A percentile compares a stretch with the other conserved stretches of the same genome.
phyloP scores from a whole-genome alignment of 2,113 vertebrate species.

The Crocuta crocuta region DNA sequence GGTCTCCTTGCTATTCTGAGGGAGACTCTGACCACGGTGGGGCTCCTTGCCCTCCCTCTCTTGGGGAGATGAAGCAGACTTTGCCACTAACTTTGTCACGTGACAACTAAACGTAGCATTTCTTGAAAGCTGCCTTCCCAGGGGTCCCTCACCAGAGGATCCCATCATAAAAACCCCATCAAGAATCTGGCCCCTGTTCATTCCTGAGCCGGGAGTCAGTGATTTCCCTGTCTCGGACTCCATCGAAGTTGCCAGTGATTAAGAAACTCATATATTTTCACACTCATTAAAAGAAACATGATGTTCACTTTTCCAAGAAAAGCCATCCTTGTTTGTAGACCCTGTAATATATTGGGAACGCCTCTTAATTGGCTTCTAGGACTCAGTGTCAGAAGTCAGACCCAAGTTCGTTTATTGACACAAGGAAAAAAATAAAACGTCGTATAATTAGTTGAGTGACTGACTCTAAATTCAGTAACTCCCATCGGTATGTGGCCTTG shows the following conservation, averaged over 20 bases:
- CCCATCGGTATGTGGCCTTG: slow-evolving; percentile 87
- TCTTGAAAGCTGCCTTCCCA: background rate
- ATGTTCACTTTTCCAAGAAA: slow-evolving; percentile 90
- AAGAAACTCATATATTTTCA: slow-evolving; percentile 90
- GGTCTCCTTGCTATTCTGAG: background rate
- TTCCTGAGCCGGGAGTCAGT: slow-evolving; percentile 54
- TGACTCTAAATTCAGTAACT: slow-evolving; percentile 90
- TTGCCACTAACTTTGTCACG: background rate
- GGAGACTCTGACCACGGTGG: background rate
- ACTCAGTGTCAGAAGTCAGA: slow-evolving; percentile 89
- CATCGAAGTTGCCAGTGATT: slow-evolving; percentile 86
- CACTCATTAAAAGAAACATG: slow-evolving; percentile 89
- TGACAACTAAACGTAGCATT: background rate
- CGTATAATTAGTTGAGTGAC: slow-evolving; percentile 89
- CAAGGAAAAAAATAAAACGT: slow-evolving; percentile 89
- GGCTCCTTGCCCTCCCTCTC: background rate
- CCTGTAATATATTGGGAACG: slow-evolving; percentile 89
- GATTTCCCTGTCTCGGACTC: slow-evolving; percentile 71
- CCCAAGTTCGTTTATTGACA: slow-evolving; percentile 90
- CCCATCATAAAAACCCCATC: background rate
- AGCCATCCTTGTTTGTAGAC: slow-evolving; percentile 90
- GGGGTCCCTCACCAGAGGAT: slow-evolving; percentile 31
- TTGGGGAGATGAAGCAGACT: background rate
- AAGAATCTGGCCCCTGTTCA: slow-evolving; percentile 55
- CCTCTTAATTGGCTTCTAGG: slow-evolving; percentile 90